Conservation (phyloP, 2,113 vertebrate species). For the Nyctereutes procyonoides region DNA sequence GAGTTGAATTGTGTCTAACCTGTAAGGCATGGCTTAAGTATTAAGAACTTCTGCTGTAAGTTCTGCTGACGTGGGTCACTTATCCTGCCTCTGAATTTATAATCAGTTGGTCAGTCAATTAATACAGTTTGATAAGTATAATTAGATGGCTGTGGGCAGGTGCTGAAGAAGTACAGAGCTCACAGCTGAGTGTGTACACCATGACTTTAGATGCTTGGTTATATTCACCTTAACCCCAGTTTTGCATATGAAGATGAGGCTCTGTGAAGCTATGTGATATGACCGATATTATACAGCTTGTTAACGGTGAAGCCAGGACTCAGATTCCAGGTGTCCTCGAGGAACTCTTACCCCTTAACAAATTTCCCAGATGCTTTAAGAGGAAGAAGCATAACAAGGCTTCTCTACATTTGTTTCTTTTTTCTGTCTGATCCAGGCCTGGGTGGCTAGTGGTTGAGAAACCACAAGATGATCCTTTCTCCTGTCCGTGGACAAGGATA, state of each 20-base stretch:
- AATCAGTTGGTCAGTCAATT: background rate
- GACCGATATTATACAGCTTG: background rate
- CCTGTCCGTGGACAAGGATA: slow-evolving; percentile 7
- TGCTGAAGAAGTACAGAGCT: background rate
- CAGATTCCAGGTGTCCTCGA: background rate
- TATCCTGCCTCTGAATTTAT: background rate
- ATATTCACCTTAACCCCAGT: background rate
- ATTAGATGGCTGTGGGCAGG: background rate
- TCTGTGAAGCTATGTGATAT: background rate
- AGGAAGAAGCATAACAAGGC: background rate
- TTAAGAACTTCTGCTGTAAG: background rate
- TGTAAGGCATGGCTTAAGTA: background rate
- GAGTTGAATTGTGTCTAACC: background rate
- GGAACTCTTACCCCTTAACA: background rate
- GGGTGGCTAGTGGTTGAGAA: slow-evolving; percentile 21
- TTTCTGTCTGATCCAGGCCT: slow-evolving; percentile 22
- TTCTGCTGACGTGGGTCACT: background rate
- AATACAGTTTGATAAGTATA: background rate
- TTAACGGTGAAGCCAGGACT: background rate
- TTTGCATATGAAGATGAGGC: background rate
- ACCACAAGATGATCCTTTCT: slow-evolving; percentile 31
- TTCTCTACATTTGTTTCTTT: slow-evolving; percentile 60
- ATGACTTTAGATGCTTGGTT: background rate
- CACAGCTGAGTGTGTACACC: background rate
- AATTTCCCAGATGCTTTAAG: slow-evolving; percentile 40